A percentile compares a stretch with the other conserved stretches of the same genome.
phyloP scores from a whole-genome alignment of 2,113 vertebrate species.

The Lepus europaeus region DNA sequence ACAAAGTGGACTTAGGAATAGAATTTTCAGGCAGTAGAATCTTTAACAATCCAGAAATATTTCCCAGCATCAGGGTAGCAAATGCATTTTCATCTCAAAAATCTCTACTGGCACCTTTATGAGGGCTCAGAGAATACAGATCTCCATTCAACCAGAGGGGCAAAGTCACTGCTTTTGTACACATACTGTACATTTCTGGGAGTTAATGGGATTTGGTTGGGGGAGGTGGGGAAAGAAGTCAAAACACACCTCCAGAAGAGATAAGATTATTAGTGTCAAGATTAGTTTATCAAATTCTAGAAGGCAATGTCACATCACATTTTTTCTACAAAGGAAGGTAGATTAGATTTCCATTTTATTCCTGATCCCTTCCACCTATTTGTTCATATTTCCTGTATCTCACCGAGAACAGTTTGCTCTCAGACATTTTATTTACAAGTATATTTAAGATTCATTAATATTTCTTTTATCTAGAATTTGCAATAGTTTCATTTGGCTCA shows the following conservation, averaged over 20 bases:
- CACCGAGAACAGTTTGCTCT: constrained; percentile 24
- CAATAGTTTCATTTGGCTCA: constrained; percentile 50
- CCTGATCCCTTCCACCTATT: neutral
- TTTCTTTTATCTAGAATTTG: constrained; percentile 46
- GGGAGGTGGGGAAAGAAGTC: neutral
- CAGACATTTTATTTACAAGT: constrained; percentile 52
- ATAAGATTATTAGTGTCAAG: constrained; percentile 41
- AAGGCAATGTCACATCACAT: neutral
- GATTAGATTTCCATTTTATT: constrained; percentile 47
- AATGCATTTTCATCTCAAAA: constrained; percentile 50
- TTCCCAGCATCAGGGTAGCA: constrained; percentile 36
- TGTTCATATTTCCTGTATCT: constrained; percentile 1
- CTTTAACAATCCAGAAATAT: constrained; percentile 41
- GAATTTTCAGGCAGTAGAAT: constrained; percentile 9
- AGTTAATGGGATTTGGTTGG: neutral
- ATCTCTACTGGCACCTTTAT: constrained; percentile 8
- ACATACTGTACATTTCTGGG: constrained; percentile 10
- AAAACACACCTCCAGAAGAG: constrained; percentile 40
- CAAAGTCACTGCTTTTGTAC: neutral
- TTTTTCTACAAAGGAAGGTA: neutral
- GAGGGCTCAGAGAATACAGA: neutral
- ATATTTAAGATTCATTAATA: constrained; percentile 25
- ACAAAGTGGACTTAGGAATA: constrained; percentile 43
- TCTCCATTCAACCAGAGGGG: constrained; percentile 25
- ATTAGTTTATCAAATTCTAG: constrained; percentile 61